Conservation (phyloP, 1,140 invertebrate genomes). For the Formica selysi region DNA sequence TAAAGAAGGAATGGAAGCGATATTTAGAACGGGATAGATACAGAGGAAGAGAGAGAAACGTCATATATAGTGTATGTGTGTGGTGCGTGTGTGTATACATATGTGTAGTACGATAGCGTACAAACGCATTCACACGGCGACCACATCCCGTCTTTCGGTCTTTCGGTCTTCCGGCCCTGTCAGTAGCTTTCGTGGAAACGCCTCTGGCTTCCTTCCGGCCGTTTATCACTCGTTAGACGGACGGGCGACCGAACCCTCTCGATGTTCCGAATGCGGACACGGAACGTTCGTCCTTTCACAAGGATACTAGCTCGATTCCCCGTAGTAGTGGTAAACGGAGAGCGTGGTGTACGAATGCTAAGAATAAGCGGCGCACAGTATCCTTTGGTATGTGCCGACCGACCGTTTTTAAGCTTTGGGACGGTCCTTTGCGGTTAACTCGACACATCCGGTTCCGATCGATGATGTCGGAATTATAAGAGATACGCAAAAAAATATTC, state of each 20-base stretch:
- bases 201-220: constrained; percentile 82
- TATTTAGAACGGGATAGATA: constrained; percentile 14
- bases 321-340: not conserved
- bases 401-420: constrained; percentile 1
- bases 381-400: constrained; percentile 33
- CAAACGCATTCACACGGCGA: constrained; percentile 64
- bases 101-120: constrained; percentile 25
- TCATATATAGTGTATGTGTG: too few species aligned
- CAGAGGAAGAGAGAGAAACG: not conserved
- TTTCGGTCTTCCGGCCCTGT: constrained; percentile 74
- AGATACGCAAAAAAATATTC: not conserved
- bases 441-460: constrained; percentile 39
- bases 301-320: constrained; percentile 13
- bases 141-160: constrained; percentile 77
- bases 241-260: constrained; percentile 40
- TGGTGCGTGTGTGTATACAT: too few species aligned
- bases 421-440: constrained; percentile 20
- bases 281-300: constrained; percentile 49
- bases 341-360: constrained; percentile 3
- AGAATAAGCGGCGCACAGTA: constrained; percentile 34
- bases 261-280: not conserved
- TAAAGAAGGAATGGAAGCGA: not conserved
- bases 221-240: constrained; percentile 80
- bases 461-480: not conserved
- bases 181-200: constrained; percentile 78